Percentiles rank a stretch among this genome's conserved stretches.
Evolutionary conservation across 1,140 invertebrate genomes (phyloP).

Genomic region (Drosophila serrata): DNA sequence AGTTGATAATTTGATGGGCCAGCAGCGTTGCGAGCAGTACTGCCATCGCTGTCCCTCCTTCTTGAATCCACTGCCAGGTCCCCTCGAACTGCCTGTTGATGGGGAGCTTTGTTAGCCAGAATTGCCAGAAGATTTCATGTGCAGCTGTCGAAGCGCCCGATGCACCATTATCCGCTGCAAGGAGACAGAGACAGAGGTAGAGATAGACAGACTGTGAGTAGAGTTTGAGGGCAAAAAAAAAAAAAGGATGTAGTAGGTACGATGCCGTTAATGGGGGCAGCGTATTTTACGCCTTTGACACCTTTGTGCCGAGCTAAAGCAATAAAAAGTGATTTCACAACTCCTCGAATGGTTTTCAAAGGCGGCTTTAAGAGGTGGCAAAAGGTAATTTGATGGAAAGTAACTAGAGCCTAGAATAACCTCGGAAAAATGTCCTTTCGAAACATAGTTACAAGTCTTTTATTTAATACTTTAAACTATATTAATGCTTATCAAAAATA

Average conservation of each 20-base stretch:
- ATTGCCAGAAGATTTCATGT: constrained; percentile 64
- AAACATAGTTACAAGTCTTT: too few species aligned
- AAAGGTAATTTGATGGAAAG: not conserved
- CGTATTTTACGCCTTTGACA: not conserved
- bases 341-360: not conserved
- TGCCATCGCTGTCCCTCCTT: constrained; percentile 50
- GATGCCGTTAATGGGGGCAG: not conserved
- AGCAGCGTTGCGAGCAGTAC: constrained; percentile 26
- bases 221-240: not conserved
- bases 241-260: not conserved
- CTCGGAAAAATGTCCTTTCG: too few species aligned
- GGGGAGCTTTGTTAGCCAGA: constrained; percentile 62
- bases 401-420: not conserved
- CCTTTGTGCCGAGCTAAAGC: constrained; percentile 8
- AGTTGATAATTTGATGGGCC: constrained; percentile 80
- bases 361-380: not conserved
- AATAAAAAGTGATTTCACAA: constrained; percentile 4
- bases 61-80: constrained; percentile 21
- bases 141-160: constrained; percentile 64
- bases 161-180: constrained; percentile 60
- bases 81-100: constrained; percentile 59
- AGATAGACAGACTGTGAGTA: constrained; percentile 10
- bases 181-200: constrained; percentile 16
- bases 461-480: not conserved
- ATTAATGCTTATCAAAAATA: not conserved